A percentile compares a stretch with the other conserved stretches of the same genome.
Evolutionary conservation across 2,113 vertebrate genomes (phyloP).

Genomic region (Setophaga coronata): DNA sequence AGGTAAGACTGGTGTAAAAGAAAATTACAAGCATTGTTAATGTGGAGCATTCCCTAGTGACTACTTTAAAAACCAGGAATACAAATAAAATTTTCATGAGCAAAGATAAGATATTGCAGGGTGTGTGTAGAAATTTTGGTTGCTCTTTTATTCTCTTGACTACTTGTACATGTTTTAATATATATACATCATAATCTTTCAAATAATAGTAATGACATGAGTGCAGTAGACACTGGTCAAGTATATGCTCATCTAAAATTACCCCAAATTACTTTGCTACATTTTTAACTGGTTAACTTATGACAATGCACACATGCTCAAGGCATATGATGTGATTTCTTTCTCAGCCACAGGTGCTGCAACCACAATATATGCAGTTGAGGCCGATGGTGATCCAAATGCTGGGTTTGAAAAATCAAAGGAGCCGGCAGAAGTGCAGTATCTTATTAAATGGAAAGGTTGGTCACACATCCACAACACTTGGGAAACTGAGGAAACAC

Average conservation of each 20-base stretch:
- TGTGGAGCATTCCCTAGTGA: not conserved
- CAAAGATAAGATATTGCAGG: not conserved
- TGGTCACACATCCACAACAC: slow-evolving; percentile 99
- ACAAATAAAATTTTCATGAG: not conserved
- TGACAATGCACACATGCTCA: not conserved
- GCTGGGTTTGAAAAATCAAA: slow-evolving; percentile 84
- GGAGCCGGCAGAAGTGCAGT: slow-evolving; percentile 88
- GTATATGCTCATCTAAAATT: not conserved
- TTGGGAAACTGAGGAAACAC: slow-evolving; percentile 96
- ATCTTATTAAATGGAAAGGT: slow-evolving; percentile 98
- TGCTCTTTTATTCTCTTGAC: not conserved
- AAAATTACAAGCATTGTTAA: not conserved
- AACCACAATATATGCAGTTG: slow-evolving; percentile 95
- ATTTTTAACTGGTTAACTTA: not conserved
- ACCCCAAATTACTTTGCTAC: not conserved
- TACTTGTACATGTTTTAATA: not conserved
- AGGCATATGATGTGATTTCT: not conserved
- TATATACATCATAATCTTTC: not conserved
- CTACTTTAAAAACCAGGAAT: not conserved
- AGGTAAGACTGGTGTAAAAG: not conserved
- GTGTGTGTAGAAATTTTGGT: not conserved
- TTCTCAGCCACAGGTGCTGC: slow-evolving; percentile 87
- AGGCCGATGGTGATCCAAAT: slow-evolving; percentile 96
- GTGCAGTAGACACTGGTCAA: not conserved
- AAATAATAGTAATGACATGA: not conserved